Evolutionary conservation across 1,140 invertebrate genomes (phyloP), one percentile per base, ranked within the genome.

Genomic region (Ladona fulva): DNA sequence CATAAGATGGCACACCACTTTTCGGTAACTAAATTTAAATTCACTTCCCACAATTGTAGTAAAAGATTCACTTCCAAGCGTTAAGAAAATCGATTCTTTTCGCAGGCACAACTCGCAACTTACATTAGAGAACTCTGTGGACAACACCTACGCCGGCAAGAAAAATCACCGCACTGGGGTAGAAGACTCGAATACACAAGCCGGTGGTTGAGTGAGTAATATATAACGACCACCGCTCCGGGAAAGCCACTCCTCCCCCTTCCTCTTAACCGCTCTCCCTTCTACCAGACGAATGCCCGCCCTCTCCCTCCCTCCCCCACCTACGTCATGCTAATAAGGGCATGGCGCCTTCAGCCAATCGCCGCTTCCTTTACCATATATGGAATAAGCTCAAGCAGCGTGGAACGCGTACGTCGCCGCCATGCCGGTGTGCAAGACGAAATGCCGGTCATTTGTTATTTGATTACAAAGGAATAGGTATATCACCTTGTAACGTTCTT

Each of bases 341-440:
- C 82, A 81, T 82, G 82, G 81, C 81, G 83, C 80, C 82, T 82
- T 84, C 84, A 81, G 80, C 86, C 86, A 87, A 87, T 87, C 83
- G 84, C 77, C 82, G 81, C 82, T 83, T 84, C 86, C 85, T 86
- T 87, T 85, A 87, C 87, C 87, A 87, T 88, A 87, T 88, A 87
- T 86, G 86, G 87, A 83, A 87, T 83, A 73, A 59, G 76, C 52
- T 66, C 52, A 22, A 66, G 52, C 52, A 66, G 52, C 52, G 42
- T 76, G 75, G 75, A 76, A 76, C 75, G 75, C 75, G 52, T 76
- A 76, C 75, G 75, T 42, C 22, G 75, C 25, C 75, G 75, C 25
- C 25, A 37, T 76, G 75, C 42, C 75, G 75, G 75, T 42, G 52
- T 19, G 52, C 52, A 66, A 66, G n/a, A 19, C 3, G 24, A 42